These are phyloP conservation scores for Gallinago stenura DNA, from an alignment of 2,797 vertebrate genomes.

Conservation along the genomic window DNA sequence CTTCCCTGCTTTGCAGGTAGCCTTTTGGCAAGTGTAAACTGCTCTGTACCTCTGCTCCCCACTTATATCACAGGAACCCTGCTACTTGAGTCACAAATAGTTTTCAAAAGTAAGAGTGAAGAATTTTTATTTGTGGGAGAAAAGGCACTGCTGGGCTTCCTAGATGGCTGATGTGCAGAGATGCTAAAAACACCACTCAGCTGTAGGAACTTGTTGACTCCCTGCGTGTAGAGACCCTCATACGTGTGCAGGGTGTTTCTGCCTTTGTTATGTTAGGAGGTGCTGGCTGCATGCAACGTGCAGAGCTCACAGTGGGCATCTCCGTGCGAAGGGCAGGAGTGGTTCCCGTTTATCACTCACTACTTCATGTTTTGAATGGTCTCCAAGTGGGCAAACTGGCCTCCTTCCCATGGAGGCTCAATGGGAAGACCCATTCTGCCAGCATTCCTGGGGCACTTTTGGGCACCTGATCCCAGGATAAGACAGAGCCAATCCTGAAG, in stretches of 20 bases:
- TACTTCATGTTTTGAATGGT: background rate
- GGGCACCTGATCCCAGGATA: accelerated
- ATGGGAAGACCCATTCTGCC: background rate
- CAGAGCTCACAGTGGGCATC: background rate
- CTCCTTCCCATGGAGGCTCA: background rate
- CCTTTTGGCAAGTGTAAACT: background rate
- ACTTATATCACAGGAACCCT: background rate
- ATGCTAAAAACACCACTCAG: background rate
- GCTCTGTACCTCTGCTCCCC: background rate
- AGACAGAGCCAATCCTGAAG: background rate
- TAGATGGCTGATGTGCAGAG: background rate
- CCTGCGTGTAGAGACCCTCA: background rate
- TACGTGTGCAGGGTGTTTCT: background rate
- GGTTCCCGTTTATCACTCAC: background rate
- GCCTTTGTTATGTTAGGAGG: background rate
- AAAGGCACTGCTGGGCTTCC: background rate
- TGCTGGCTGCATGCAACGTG: accelerated
- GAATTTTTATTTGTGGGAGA: background rate
- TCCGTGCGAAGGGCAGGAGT: background rate
- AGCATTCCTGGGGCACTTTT: background rate
- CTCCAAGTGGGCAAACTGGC: background rate
- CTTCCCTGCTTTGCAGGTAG: background rate
- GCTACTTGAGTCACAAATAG: background rate
- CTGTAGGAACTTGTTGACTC: background rate
- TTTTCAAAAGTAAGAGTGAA: accelerated